phyloP scores from a whole-genome alignment of 2,797 vertebrate genomes.

The Clarias laeviceps region DNA sequence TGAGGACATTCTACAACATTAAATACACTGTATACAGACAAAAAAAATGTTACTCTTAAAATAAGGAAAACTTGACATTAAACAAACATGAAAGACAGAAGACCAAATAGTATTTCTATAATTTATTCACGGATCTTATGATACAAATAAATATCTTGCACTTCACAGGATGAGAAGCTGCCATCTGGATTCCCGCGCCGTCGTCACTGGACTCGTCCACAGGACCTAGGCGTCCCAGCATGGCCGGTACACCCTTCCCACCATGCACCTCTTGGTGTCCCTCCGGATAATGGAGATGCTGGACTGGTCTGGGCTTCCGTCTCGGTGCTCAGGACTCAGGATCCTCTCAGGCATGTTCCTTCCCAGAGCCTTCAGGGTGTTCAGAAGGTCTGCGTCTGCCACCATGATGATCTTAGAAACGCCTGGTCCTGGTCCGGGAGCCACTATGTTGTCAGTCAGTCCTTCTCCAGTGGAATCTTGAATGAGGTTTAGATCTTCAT shows the following conservation, averaged over 20 bases:
- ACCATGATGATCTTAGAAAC: slow-evolving; percentile 68
- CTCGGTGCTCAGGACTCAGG: slow-evolving; percentile 59
- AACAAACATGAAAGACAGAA: neutral
- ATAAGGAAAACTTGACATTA: neutral
- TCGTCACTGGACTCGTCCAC: slow-evolving; percentile 9
- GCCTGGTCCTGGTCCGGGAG: slow-evolving; percentile 13
- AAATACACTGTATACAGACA: neutral
- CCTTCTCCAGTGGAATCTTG: slow-evolving; percentile 67
- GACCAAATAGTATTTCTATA: neutral
- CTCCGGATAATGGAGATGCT: slow-evolving; percentile 71
- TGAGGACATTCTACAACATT: neutral
- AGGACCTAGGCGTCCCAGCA: slow-evolving; percentile 77
- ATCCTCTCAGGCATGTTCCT: slow-evolving; percentile 58
- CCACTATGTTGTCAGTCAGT: slow-evolving; percentile 53
- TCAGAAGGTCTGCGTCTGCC: slow-evolving; percentile 66
- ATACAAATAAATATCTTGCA: slow-evolving; percentile 37
- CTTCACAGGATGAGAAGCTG: slow-evolving; percentile 21
- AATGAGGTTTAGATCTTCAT: slow-evolving; percentile 65
- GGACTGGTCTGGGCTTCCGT: slow-evolving; percentile 58
- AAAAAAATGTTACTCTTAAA: neutral
- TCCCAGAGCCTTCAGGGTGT: slow-evolving; percentile 62
- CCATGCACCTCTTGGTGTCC: slow-evolving; percentile 82
- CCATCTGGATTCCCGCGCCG: slow-evolving; percentile 5
- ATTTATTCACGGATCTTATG: slow-evolving; percentile 26
- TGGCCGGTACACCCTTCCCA: slow-evolving; percentile 80